Evolutionary conservation across 2,888 invertebrate genomes (phyloP).

Genomic region (Oegoconia quadripuncta): DNA sequence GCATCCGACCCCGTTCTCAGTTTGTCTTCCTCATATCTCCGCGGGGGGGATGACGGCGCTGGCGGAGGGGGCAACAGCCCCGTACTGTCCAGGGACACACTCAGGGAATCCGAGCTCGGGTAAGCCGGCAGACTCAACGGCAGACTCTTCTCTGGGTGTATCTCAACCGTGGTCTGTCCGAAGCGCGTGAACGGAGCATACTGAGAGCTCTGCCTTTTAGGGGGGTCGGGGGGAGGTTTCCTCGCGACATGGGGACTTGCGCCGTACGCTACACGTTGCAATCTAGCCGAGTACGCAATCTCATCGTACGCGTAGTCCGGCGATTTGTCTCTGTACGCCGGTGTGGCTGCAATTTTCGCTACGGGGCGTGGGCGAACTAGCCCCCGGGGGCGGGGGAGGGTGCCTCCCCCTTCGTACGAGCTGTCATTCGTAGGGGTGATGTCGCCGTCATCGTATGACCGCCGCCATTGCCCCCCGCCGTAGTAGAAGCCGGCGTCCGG

Average conservation of each 20-base stretch:
- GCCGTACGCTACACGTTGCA: conserved; percentile 78
- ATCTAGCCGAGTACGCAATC: conserved; percentile 65
- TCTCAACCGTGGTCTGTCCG: conserved; percentile 81
- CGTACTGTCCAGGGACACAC: conserved; percentile 81
- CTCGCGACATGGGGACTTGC: conserved; percentile 87
- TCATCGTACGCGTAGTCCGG: conserved; percentile 73
- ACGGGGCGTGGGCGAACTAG: conserved; percentile 89
- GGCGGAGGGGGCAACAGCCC: conserved; percentile 82
- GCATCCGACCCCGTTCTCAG: conserved; percentile 87
- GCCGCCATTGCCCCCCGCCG: conserved; percentile 82
- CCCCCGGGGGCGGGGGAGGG: conserved; percentile 90
- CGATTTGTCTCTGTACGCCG: conserved; percentile 61
- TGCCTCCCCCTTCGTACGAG: conserved; percentile 87
- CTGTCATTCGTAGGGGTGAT: conserved; percentile 90
- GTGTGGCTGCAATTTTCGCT: conserved; percentile 85
- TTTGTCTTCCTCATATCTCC: conserved; percentile 65
- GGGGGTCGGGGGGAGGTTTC: conserved; percentile 90
- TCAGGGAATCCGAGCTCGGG: conserved; percentile 82
- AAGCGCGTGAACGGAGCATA: conserved; percentile 72
- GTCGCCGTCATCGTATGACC: conserved; percentile 93
- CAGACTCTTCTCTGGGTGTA: conserved; percentile 77
- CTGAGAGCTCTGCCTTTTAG: conserved; percentile 83
- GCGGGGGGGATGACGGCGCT: conserved; percentile 82
- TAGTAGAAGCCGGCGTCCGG: conserved; percentile 80
- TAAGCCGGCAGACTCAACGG: conserved; percentile 82